Evolutionary conservation across 2,797 vertebrate species (phyloP), one percentile per base, ranked within the genome.

Genomic region (Salarias fasciatus): DNA sequence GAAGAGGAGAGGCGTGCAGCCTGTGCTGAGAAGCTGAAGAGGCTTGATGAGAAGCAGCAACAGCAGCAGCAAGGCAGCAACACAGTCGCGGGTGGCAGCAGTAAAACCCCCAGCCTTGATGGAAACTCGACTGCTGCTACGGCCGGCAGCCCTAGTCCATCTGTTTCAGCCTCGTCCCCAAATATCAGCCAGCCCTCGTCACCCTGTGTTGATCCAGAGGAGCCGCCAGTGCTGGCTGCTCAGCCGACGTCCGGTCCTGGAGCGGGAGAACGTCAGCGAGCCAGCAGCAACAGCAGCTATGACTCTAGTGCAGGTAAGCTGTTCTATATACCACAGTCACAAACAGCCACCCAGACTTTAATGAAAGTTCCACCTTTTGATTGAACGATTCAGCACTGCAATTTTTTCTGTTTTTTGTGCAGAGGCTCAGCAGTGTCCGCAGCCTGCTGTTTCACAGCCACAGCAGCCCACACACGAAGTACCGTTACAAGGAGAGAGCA

Each of bases 11-110:
- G 96, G 6, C 91, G 96, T 4, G 96, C 96, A 0, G 96, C 96
- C 30, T 98, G 96, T 0, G 96, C 96, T 0, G 96, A 97, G 80
- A 98, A 98, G 71, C 93, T 98, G 5, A 98, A 98, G 75, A 91
- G 93, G 46, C 91, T 97, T 4, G 96, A 97, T n/a, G 95, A 97
- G 79, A 97, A 97, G 71, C 94, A 94, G 56, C 94, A 95, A 14
- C 92, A 95, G 5, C 92, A 93, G 29, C 86, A 87, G 55, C 64
- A 73, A 64, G 67, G 69, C 80, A 78, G 31, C 49, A 12, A 10
- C n/a, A 77, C 66, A 4, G 69, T 48, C 1, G 73, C 77, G 47
- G 77, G 83, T 11, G 47, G 80, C 40, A 45, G 31, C 58, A 84
- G 81, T 40, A 93, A 92, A 88, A 79, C 90, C 53, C 88, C 91